These are phyloP conservation scores for Petromus typicus DNA, from an alignment of 2,113 vertebrate species.

Conservation along the genomic window DNA sequence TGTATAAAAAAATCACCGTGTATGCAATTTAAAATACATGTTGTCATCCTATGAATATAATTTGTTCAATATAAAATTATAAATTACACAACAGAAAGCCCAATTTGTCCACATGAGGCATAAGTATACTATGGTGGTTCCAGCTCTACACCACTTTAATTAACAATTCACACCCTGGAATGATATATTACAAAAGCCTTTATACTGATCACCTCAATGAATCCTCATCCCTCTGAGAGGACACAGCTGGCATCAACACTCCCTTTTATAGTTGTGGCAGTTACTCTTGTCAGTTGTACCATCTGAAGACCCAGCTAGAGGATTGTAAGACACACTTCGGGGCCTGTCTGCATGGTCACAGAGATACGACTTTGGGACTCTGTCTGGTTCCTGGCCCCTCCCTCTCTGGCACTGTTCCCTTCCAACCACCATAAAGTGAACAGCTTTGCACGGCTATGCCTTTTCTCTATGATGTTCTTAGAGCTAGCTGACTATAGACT, in stretches of 20 bases:
- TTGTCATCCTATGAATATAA: not conserved
- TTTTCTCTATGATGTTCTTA: not conserved
- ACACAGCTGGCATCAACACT: not conserved
- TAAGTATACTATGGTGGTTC: too few species aligned
- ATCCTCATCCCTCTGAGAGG: not conserved
- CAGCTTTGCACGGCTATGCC: not conserved
- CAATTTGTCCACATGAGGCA: not conserved
- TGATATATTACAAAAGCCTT: not conserved
- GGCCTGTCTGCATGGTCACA: not conserved
- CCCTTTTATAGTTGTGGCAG: not conserved
- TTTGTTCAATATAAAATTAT: not conserved
- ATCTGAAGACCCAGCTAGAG: not conserved
- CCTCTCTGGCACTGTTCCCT: not conserved
- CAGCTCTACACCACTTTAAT: not conserved
- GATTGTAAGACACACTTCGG: not conserved
- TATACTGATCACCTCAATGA: not conserved
- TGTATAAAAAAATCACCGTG: not conserved
- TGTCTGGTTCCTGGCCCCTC: not conserved
- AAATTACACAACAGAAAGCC: not conserved
- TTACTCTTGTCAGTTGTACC: not conserved
- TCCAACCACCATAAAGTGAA: not conserved
- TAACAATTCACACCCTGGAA: not conserved
- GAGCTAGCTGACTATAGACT: not conserved
- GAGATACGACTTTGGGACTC: not conserved
- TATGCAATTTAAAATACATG: not conserved